Base-by-base conservation (phyloP, 2,113 vertebrate species). In the Solea solea region DNA sequence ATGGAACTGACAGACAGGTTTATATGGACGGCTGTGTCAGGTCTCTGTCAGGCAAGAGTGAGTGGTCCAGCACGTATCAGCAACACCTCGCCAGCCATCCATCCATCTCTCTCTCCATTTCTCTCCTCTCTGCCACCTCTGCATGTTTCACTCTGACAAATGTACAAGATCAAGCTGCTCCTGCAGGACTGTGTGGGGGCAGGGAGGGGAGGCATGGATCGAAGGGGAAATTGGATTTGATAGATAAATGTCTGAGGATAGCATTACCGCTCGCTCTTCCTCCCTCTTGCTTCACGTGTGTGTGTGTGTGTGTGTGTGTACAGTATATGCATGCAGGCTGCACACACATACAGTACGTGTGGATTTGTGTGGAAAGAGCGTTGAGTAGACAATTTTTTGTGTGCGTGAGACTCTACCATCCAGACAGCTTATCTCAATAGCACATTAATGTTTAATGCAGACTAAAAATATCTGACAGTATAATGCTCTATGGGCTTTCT, bases 91-190 rank as follows among this genome's bases (percentile, higher is more conserved):
- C 62, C 64, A 57, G 64, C 76, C 84, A 91, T 90, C 88, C 85
- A 75, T 90, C 91, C 86, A 74, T 80, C 39, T 78, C 73, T 34
- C 69, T 55, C 63, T 34, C 34, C 48, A 61, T 51, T 49, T 42
- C 55, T 53, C 28, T 66, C 39, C 40, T 68, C 69, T 63, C 63
- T 63, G 76, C 67, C 40, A 74, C 76, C 76, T 86, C 72, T 73
- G 76, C 82, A 84, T 52, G 55, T 76, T 73, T 91, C 88, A 87
- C 90, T 88, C 87, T 93, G 90, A 94, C 90, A 93, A 93, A 93
- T 93, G 89, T 64, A 89, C 84, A 85, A 86, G 83, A 91, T 78
- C 81, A 70, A 87, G 87, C 88, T 56, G 76, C 88, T 88, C 78
- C 80, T 84, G 85, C 80, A 86, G 80, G 81, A 83, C 83, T 71